Percentiles rank a stretch among this genome's conserved stretches.
Conservation (phyloP, 2,113 vertebrate species). For the Poicephalus gulielmi region DNA sequence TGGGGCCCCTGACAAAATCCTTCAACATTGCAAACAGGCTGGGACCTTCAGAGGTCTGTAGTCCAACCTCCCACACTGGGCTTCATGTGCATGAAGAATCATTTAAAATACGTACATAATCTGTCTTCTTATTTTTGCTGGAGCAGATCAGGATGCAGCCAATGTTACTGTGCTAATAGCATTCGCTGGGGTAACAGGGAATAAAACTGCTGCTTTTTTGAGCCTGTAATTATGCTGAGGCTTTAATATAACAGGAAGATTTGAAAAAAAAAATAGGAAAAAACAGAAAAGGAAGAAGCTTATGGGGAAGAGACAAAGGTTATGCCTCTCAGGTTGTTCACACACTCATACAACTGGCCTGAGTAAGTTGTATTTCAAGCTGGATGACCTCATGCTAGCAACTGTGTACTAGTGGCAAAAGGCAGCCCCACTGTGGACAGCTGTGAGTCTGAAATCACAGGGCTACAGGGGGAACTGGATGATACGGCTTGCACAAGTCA, state of each 20-base stretch:
- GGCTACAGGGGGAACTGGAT: neutral
- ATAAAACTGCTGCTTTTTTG: neutral
- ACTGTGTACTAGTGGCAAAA: neutral
- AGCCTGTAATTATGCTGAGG: neutral
- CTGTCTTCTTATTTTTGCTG: neutral
- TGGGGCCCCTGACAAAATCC: accelerated
- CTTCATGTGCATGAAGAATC: neutral
- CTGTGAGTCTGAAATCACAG: neutral
- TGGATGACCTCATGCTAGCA: neutral
- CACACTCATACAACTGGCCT: neutral
- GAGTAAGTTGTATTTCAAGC: neutral
- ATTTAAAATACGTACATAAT: neutral
- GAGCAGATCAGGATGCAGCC: neutral
- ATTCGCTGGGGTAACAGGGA: neutral
- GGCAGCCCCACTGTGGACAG: neutral
- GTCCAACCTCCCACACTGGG: neutral
- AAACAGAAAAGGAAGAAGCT: neutral
- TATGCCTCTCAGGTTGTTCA: neutral
- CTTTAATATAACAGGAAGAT: neutral
- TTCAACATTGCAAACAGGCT: neutral
- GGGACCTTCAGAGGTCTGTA: neutral
- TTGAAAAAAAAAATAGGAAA: neutral
- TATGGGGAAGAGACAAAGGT: neutral
- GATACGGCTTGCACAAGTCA: neutral
- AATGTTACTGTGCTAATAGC: neutral